Evolutionary conservation across 1,140 invertebrate genomes (phyloP).

Genomic region (Lasioglossum albipes): DNA sequence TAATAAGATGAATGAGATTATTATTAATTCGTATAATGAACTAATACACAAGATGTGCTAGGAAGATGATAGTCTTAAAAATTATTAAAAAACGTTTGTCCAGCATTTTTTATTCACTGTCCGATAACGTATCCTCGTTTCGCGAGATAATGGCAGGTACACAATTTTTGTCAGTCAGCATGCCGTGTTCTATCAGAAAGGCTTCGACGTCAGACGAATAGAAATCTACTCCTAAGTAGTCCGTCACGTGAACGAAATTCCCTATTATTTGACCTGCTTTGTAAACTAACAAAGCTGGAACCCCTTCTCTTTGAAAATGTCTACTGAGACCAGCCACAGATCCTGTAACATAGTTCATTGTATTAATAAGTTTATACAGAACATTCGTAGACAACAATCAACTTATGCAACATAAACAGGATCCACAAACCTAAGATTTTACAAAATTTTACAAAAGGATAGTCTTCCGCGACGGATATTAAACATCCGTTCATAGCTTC

Average conservation of each 20-base stretch:
- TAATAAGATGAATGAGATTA: not conserved
- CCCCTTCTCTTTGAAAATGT: conserved; percentile 91
- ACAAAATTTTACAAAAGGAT: conserved; percentile 95
- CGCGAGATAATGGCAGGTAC: conserved; percentile 72
- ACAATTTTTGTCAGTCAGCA: conserved; percentile 85
- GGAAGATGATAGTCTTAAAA: conserved; percentile 2
- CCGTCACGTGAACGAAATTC: conserved; percentile 93
- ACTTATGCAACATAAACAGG: not conserved
- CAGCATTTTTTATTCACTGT: conserved; percentile 64
- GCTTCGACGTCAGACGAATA: conserved; percentile 93
- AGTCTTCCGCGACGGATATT: conserved; percentile 88
- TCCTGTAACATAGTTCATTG: conserved; percentile 64
- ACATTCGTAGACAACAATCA: not conserved
- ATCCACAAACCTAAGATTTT: conserved; percentile 85
- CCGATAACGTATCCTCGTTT: conserved; percentile 61
- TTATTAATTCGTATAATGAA: conserved; percentile 1
- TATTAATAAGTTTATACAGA: not conserved
- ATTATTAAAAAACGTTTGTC: conserved; percentile 18
- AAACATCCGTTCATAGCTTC: conserved; percentile 93
- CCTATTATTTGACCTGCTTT: conserved; percentile 94
- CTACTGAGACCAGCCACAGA: conserved; percentile 88
- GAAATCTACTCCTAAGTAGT: conserved; percentile 94
- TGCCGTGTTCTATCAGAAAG: conserved; percentile 92
- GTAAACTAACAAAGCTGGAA: conserved; percentile 95
- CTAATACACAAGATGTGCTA: not conserved